Base-by-base conservation (phyloP, 2,797 vertebrate species). In the Craterocephalus amniculus region DNA sequence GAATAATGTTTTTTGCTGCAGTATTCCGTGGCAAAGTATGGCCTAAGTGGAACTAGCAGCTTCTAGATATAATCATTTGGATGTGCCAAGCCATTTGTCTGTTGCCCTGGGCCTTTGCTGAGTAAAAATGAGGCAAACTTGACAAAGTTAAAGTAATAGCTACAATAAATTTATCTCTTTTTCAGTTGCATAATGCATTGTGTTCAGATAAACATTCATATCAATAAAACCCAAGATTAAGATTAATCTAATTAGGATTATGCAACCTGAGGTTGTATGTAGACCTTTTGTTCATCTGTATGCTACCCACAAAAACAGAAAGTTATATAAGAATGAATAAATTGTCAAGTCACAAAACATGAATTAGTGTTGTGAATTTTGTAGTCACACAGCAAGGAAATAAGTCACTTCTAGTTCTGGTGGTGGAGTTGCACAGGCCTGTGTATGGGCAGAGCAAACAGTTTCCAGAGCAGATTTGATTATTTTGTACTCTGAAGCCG, bases 11-110 rank as follows among this genome's bases (percentile, higher is more conserved):
- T 64, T 78, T 80, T 74, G 56, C 55, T 76, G 31, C 22, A 63
- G 74, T 77, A 34, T 61, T 80, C 32, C 3, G 27, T 57, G 52
- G 60, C 48, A 83, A 73, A 84, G 35, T 85, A 87, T 81, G 63
- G 83, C 69, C 61, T 67, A 55, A 78, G 75, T 76, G 65, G 76
- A 87, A 69, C 81, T 62, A 74, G 60, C 60, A 66, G 76, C 76
- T 79, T 79, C 65, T 40, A 78, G 78, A 60, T 83, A 68, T 59
- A 78, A 74, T 81, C 59, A 70, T 76, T 64, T 64, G 72, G 69
- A 69, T 70, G 58, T 78, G 73, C 63, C 51, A 74, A 57, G 49
- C 51, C 79, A 56, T 56, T 29, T 64, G 73, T 72, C 67, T 58
- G 58, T 65, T 75, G 69, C 70, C 45, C 0, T 7, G 60, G 58